phyloP scores from a whole-genome alignment of 2,888 invertebrate species.

The Tuta absoluta region DNA sequence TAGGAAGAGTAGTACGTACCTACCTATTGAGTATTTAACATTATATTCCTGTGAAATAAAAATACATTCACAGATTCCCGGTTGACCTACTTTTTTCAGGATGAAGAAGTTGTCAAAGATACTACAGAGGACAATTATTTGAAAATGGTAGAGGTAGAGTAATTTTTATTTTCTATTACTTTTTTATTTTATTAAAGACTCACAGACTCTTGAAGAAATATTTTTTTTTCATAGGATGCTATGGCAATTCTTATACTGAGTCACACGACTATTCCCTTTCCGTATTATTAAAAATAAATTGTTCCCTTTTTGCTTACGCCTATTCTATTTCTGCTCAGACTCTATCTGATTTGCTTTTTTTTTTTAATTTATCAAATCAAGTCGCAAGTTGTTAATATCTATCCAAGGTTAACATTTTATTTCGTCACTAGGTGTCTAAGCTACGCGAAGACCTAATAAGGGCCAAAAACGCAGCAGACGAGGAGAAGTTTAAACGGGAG shows the following conservation, averaged over 20 bases:
- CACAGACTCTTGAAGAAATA: too few relatives aligned
- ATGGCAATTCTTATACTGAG: too few relatives aligned
- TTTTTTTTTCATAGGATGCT: too few relatives aligned
- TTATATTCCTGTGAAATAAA: too few relatives aligned
- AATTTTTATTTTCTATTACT: not conserved
- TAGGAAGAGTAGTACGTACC: not conserved
- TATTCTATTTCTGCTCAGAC: too few relatives aligned
- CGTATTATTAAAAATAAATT: too few relatives aligned
- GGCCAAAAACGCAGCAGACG: conserved; percentile 60
- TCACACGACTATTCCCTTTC: too few relatives aligned
- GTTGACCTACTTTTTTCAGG: conserved; percentile 22
- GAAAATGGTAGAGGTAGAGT: conserved; percentile 1
- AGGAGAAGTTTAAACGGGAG: conserved; percentile 59
- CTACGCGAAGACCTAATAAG: conserved; percentile 61
- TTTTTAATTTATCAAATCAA: too few relatives aligned
- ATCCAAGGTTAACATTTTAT: not conserved
- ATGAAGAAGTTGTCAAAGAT: conserved; percentile 7
- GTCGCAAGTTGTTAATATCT: too few relatives aligned
- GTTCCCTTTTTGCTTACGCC: too few relatives aligned
- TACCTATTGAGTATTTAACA: not conserved
- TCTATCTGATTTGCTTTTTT: not conserved
- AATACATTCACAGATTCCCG: too few relatives aligned
- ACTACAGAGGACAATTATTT: not conserved
- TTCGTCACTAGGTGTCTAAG: conserved; percentile 47
- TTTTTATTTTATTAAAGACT: too few relatives aligned